Conservation (phyloP, 1,140 invertebrate genomes). For the Notospermus geniculatus region DNA sequence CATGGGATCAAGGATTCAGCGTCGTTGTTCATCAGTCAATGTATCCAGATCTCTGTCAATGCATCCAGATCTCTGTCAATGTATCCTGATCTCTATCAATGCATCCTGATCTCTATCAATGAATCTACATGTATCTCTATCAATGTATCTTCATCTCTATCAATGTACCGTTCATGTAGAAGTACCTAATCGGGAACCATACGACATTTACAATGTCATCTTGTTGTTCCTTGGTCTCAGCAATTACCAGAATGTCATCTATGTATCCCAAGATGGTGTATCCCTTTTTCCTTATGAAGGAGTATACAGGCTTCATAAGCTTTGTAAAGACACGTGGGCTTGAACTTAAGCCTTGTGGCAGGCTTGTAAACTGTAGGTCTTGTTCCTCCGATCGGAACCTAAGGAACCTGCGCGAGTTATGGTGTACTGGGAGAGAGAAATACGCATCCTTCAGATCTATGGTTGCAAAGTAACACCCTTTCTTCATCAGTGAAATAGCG, state of each 20-base stretch:
- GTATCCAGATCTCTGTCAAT: too few relatives aligned
- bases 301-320: not conserved
- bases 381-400: slow-evolving; percentile 3
- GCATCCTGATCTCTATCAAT: too few relatives aligned
- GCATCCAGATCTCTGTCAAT: too few relatives aligned
- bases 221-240: slow-evolving; percentile 16
- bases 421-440: not conserved
- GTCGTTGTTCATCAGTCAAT: too few relatives aligned
- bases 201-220: too few relatives aligned
- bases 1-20: too few relatives aligned
- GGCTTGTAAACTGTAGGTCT: not conserved
- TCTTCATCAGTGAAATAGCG: not conserved
- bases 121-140: too few relatives aligned
- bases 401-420: not conserved
- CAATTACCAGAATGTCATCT: slow-evolving; percentile 18
- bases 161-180: too few relatives aligned
- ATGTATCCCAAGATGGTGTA: slow-evolving; percentile 5
- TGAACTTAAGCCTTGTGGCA: slow-evolving; percentile 10
- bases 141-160: too few relatives aligned
- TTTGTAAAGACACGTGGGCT: slow-evolving; percentile 8
- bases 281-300: not conserved
- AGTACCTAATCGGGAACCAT: too few relatives aligned
- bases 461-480: not conserved
- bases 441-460: slow-evolving; percentile 7
- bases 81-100: too few relatives aligned